Percentiles rank a stretch among this genome's conserved stretches.
These are phyloP conservation scores for Anthophora plumipes DNA, from an alignment of 2,888 invertebrate genomes.

Conservation along the genomic window DNA sequence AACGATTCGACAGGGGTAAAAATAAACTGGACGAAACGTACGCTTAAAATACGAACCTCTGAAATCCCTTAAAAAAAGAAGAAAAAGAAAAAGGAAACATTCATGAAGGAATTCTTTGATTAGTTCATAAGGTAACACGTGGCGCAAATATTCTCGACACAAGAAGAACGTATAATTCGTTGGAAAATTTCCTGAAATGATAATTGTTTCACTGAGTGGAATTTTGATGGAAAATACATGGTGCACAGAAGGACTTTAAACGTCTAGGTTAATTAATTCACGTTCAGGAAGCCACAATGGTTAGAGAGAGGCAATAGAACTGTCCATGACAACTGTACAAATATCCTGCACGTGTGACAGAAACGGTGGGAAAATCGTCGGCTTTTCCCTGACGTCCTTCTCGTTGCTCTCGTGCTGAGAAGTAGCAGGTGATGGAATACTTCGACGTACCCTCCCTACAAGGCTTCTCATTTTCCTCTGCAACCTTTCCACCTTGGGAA, in stretches of 20 bases:
- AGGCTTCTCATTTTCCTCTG: constrained; percentile 30
- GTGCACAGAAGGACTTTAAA: background rate
- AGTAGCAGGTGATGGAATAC: constrained; percentile 24
- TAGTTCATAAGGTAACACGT: background rate
- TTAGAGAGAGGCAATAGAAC: background rate
- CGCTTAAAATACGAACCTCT: background rate
- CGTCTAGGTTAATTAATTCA: constrained; percentile 45
- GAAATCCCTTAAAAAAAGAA: too few relatives aligned
- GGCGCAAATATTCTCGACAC: background rate
- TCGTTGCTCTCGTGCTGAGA: background rate
- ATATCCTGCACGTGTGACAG: constrained; percentile 49
- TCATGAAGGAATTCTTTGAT: background rate
- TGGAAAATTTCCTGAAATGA: too few relatives aligned
- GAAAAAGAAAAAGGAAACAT: too few relatives aligned
- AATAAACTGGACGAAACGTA: background rate
- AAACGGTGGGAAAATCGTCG: constrained; percentile 54
- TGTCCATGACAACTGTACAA: constrained; percentile 57
- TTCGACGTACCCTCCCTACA: constrained; percentile 4
- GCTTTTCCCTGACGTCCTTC: constrained; percentile 22
- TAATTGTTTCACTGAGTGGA: too few relatives aligned
- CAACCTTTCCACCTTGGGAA: background rate
- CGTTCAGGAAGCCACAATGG: constrained; percentile 6
- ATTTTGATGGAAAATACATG: too few relatives aligned
- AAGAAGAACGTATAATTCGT: background rate
- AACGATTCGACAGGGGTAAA: background rate